Evolutionary conservation across 2,797 vertebrate genomes (phyloP), one percentile per base, ranked within the genome.

Genomic region (Sebastiscus albofasciatus): DNA sequence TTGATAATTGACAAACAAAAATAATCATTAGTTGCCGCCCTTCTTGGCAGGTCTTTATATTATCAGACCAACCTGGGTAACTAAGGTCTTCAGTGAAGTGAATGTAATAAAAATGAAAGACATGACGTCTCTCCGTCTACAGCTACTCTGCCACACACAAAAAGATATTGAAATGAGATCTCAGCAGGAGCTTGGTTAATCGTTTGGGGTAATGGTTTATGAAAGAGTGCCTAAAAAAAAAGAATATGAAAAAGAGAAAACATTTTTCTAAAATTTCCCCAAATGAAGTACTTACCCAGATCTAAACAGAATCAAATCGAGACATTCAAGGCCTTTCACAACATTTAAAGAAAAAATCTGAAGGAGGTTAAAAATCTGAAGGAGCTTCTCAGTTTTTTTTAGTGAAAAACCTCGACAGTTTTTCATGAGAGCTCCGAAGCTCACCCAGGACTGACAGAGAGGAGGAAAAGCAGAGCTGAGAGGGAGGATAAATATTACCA

Each of bases 401-500:
- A 33, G 4, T 13, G 29, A 39, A 59, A 52, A 77, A 68, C 29
- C 60, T 31, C 8, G 2, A 59, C 56, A 70, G 68, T 64, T 62
- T 64, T 13, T 55, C 26, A 70, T 1, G 42, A 83, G 60, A 2
- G 16, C 58, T 24, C n/a, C 39, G 22, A 36, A 10, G 80, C 58
- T 67, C 39, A 36, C 34, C 12, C 80, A 69, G 34, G 34, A 85
- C 78, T 59, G 77, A 90, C 75, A 87, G 87, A 84, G 55, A 86
- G 80, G 60, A 70, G 60, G 77, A 76, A 75, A 86, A 84, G 71
- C 70, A 87, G 80, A 60, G 85, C 67, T 49, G 87, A 87, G 76
- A 83, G 73, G 56, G 82, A 88, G 83, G 81, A 52, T 66, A 59
- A 83, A 87, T 84, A 87, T 92, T 95, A 95, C 95, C 94, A 93